Percentiles rank a stretch among this genome's conserved stretches.
phyloP scores from a whole-genome alignment of 2,888 invertebrate species.

The Andrena chrysosceles region DNA sequence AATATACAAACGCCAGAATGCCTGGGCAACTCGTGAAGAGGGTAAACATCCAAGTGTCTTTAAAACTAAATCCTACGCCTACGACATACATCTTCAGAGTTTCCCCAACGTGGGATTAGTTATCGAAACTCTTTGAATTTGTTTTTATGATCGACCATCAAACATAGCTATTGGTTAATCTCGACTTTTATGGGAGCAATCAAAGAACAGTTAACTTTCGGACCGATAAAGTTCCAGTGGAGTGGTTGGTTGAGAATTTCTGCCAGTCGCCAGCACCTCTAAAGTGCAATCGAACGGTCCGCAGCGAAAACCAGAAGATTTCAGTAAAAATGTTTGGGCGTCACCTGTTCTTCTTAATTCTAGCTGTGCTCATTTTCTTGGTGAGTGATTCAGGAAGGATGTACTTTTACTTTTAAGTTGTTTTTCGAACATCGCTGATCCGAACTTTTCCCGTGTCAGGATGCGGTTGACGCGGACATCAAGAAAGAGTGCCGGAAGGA shows the following conservation, averaged over 20 bases:
- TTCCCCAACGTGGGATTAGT: not conserved
- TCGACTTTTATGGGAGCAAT: slow-evolving; percentile 37
- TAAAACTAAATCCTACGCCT: too few relatives aligned
- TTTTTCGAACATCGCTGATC: not conserved
- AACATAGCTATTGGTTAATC: slow-evolving; percentile 30
- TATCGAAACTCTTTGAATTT: slow-evolving; percentile 27
- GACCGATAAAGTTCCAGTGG: slow-evolving; percentile 13
- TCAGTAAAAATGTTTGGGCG: slow-evolving; percentile 13
- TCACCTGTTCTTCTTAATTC: not conserved
- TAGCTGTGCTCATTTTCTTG: slow-evolving; percentile 18
- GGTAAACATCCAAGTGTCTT: too few relatives aligned
- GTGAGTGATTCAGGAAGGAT: slow-evolving; percentile 13
- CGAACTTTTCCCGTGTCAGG: slow-evolving; percentile 49
- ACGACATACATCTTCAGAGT: too few relatives aligned
- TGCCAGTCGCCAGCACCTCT: not conserved
- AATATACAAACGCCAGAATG: too few relatives aligned
- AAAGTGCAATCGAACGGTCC: not conserved
- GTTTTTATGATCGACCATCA: slow-evolving; percentile 14
- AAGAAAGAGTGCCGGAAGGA: slow-evolving; percentile 77
- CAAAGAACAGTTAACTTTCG: not conserved
- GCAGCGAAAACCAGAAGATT: not conserved
- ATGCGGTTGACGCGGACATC: slow-evolving; percentile 68
- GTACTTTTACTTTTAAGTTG: not conserved
- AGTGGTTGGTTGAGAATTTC: not conserved
- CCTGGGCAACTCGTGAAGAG: too few relatives aligned